Percentiles rank a stretch among this genome's conserved stretches.
Conservation (phyloP, 2,888 invertebrate species). For the Hylaea fasciaria region DNA sequence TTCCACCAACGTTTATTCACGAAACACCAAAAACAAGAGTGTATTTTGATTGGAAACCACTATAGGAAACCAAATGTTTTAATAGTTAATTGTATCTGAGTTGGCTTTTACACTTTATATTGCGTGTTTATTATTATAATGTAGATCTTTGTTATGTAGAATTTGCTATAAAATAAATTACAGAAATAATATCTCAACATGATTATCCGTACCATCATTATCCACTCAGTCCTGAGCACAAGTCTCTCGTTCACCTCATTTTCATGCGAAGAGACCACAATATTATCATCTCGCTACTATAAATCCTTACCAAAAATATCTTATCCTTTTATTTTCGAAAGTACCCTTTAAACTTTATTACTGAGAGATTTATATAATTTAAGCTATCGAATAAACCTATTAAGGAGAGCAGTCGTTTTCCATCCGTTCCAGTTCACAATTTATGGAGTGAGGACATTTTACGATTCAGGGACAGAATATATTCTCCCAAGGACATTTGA, state of each 20-base stretch:
- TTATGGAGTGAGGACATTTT: constrained; percentile 53
- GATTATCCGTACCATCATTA: too few species aligned
- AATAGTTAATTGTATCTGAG: neutral
- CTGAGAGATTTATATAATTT: constrained; percentile 20
- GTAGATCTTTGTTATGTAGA: too few species aligned
- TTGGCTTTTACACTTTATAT: neutral
- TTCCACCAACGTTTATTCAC: constrained; percentile 1
- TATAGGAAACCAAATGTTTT: constrained; percentile 14
- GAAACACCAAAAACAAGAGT: constrained; percentile 13
- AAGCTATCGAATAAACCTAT: constrained; percentile 45
- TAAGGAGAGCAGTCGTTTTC: constrained; percentile 38
- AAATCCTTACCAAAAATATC: too few species aligned
- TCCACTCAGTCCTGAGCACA: too few species aligned
- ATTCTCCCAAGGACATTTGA: constrained; percentile 40
- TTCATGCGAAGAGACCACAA: too few species aligned
- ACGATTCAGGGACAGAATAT: constrained; percentile 41
- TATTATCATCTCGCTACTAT: too few species aligned
- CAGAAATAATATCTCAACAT: too few species aligned
- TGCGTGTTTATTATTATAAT: too few species aligned
- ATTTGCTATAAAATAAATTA: too few species aligned
- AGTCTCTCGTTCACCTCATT: too few species aligned
- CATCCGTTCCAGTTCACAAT: constrained; percentile 42
- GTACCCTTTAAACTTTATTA: neutral
- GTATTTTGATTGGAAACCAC: constrained; percentile 29
- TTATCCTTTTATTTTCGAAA: too few species aligned